phyloP scores from a whole-genome alignment of 2,888 invertebrate species.

The Eristalis arbustorum region DNA sequence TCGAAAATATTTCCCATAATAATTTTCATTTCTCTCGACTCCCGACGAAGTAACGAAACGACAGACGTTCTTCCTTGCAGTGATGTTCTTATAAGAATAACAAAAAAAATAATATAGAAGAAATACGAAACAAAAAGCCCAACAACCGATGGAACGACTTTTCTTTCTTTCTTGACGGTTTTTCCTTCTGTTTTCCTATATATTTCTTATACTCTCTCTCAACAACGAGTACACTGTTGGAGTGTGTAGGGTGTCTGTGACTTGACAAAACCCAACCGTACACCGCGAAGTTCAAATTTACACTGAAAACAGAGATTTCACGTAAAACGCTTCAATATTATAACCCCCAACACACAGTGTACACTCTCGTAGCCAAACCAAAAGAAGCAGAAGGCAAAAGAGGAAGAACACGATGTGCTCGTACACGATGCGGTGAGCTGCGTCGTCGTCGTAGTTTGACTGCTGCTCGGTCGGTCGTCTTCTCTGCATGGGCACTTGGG shows the following conservation, averaged over 20 bases:
- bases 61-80: slow-evolving; percentile 40
- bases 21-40: slow-evolving; percentile 7
- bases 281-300: slow-evolving; percentile 80
- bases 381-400: background rate
- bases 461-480: background rate
- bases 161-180: slow-evolving; percentile 58
- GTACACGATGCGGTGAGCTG: slow-evolving; percentile 48
- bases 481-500: slow-evolving; percentile 48
- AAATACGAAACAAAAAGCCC: slow-evolving; percentile 32
- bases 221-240: slow-evolving; percentile 55
- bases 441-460: slow-evolving; percentile 48
- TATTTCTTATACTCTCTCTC: slow-evolving; percentile 56
- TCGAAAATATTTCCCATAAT: slow-evolving; percentile 23
- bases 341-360: slow-evolving; percentile 51
- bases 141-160: slow-evolving; percentile 50
- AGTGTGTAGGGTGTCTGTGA: slow-evolving; percentile 64
- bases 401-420: slow-evolving; percentile 32
- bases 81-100: slow-evolving; percentile 58
- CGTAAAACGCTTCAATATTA: slow-evolving; percentile 66
- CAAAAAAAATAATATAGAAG: slow-evolving; percentile 5
- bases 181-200: slow-evolving; percentile 49
- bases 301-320: slow-evolving; percentile 78
- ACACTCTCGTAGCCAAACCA: slow-evolving; percentile 5
- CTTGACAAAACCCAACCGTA: slow-evolving; percentile 74
- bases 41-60: slow-evolving; percentile 35